Conservation (phyloP, 1,140 invertebrate genomes). For the Monomorium pharaonis region DNA sequence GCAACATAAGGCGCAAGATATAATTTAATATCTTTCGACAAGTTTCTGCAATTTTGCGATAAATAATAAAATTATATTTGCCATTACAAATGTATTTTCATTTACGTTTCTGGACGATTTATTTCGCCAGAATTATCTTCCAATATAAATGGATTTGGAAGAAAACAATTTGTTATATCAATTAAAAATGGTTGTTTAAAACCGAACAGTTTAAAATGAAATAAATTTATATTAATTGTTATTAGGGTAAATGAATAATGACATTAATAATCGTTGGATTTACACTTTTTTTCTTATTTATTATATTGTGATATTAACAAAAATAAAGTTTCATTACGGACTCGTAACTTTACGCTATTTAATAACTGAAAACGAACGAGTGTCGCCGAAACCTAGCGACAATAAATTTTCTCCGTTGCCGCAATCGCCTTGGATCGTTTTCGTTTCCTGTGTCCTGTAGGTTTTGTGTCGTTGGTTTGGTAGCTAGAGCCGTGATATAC, state of each 20-base stretch:
- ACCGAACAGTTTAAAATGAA: neutral
- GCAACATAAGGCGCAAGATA: neutral
- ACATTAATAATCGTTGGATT: neutral
- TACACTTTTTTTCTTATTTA: neutral
- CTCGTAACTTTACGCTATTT: neutral
- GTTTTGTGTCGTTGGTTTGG: constrained; percentile 66
- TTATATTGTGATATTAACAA: neutral
- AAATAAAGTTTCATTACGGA: neutral
- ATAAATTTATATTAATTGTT: neutral
- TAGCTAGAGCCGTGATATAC: constrained; percentile 60
- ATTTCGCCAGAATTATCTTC: too few species aligned
- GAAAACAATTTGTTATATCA: neutral
- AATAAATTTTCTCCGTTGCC: constrained; percentile 43
- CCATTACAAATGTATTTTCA: neutral
- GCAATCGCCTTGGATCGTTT: constrained; percentile 37
- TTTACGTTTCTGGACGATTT: neutral
- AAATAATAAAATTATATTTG: neutral
- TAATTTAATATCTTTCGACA: constrained; percentile 39
- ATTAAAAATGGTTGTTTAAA: neutral
- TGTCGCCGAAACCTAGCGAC: neutral
- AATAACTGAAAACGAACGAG: neutral
- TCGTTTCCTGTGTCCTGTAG: constrained; percentile 59
- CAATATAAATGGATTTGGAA: neutral
- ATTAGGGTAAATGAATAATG: neutral
- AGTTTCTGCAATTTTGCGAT: neutral